Base-by-base conservation (phyloP, 2,888 invertebrate species). In the Caenorhabditis wallacei region DNA sequence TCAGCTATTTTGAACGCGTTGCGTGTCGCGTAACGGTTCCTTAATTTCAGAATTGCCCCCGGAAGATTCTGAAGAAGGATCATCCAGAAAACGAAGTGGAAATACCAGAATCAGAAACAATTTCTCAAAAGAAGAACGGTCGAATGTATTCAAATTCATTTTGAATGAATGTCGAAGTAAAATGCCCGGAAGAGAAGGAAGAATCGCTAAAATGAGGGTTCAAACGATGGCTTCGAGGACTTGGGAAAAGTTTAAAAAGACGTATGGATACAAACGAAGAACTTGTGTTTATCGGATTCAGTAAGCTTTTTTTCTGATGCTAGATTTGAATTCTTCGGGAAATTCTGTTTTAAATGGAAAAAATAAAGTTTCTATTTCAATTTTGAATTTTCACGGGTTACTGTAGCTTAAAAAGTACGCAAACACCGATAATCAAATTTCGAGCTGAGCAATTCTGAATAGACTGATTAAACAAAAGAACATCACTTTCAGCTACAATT, bases 401-500 rank as follows among this genome's bases (percentile, higher is more conserved):
- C n/a, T n/a, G n/a, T n/a, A n/a, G n/a, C n/a, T n/a, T n/a, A n/a
- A n/a, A n/a, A n/a, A n/a, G n/a, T n/a, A n/a, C n/a, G n/a, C n/a
- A n/a, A n/a, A n/a, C n/a, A n/a, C n/a, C n/a, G n/a, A n/a, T n/a
- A n/a, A n/a, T n/a, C n/a, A n/a, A n/a, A n/a, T n/a, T n/a, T n/a
- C n/a, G n/a, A n/a, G n/a, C n/a, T n/a, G n/a, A n/a, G n/a, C n/a
- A n/a, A n/a, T n/a, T n/a, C n/a, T n/a, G n/a, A n/a, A n/a, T n/a
- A n/a, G n/a, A 1, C 20, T 3, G 51, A 51, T 20, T 20, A 20
- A 20, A 18, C 10, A 5, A 22, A 7, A 11, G 53, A 24, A 24
- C 22, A 18, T 18, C 40, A 18, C 35, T 59, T 66, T 37, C 66
- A 66, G 66, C 53, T 66, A 53, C 35, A 30, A 53, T 35, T 18